Evolutionary conservation across 1,140 invertebrate species (phyloP).

Genomic region (Forficula auricularia): DNA sequence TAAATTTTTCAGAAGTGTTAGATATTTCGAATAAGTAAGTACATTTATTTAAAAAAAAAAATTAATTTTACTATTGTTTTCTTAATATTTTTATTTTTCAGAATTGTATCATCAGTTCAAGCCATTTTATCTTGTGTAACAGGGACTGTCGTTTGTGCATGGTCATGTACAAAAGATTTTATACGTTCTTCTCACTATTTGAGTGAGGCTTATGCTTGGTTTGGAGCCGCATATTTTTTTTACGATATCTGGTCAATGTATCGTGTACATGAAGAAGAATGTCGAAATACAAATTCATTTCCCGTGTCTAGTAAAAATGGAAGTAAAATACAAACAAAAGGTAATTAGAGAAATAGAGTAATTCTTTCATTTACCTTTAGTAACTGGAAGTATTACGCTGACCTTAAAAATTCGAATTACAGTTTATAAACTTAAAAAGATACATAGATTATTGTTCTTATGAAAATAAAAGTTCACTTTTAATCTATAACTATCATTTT

Average conservation of each 20-base stretch:
- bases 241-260: constrained; percentile 60
- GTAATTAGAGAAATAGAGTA: not conserved
- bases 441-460: too few species aligned
- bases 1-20: constrained; percentile 39
- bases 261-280: constrained; percentile 24
- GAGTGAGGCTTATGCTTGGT: constrained; percentile 54
- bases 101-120: constrained; percentile 46
- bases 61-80: not conserved
- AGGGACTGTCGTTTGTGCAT: constrained; percentile 38
- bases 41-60: not conserved
- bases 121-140: constrained; percentile 42
- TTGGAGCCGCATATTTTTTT: constrained; percentile 56
- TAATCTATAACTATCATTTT: too few species aligned
- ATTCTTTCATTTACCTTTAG: constrained; percentile 8
- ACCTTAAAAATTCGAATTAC: too few species aligned
- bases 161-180: constrained; percentile 43
- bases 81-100: constrained; percentile 21
- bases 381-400: constrained; percentile 22
- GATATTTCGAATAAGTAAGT: constrained; percentile 51
- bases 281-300: not conserved
- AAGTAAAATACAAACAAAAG: not conserved
- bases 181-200: constrained; percentile 44
- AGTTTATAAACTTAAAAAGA: too few species aligned
- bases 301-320: constrained; percentile 14
- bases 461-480: too few species aligned